Conservation (phyloP, 2,113 vertebrate species). For the Pleuronectes platessa region DNA sequence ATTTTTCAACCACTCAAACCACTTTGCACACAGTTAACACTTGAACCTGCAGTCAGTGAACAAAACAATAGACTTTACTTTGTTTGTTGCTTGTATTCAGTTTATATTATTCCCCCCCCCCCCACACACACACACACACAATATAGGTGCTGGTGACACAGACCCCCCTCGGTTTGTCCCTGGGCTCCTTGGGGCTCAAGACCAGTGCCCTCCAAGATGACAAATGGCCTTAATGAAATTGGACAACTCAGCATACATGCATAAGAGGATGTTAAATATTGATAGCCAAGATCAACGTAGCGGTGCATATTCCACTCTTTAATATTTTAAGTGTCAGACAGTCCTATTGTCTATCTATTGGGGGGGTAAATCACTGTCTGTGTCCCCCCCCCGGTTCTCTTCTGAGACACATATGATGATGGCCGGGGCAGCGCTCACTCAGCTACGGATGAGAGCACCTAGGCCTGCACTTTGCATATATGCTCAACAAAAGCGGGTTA, state of each 20-base stretch:
- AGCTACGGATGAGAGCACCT: conserved; percentile 61
- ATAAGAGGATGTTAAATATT: conserved; percentile 99
- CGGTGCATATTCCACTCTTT: conserved; percentile 95
- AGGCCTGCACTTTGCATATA: conserved; percentile 72
- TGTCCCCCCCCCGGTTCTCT: conserved; percentile 51
- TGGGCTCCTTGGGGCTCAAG: conserved; percentile 69
- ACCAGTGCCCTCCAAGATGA: conserved; percentile 88
- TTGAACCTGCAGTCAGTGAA: not conserved
- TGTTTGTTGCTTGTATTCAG: conserved; percentile 6
- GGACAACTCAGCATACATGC: conserved; percentile 98
- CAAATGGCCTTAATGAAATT: conserved; percentile 98
- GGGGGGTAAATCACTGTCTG: conserved; percentile 74
- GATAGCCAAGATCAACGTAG: conserved; percentile 91
- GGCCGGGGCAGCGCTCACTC: conserved; percentile 56
- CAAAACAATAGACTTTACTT: conserved; percentile 23
- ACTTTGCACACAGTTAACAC: conserved; percentile 8
- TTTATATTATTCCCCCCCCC: conserved; percentile 10
- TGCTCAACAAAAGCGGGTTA: conserved; percentile 46
- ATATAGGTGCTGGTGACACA: conserved; percentile 46
- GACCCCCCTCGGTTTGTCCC: conserved; percentile 62
- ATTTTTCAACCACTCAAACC: conserved; percentile 27
- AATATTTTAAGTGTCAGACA: conserved; percentile 93
- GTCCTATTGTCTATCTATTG: conserved; percentile 86
- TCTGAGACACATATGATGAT: conserved; percentile 63
- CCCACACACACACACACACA: not conserved